phyloP scores from a whole-genome alignment of 2,113 vertebrate genomes.

The Procapra przewalskii region DNA sequence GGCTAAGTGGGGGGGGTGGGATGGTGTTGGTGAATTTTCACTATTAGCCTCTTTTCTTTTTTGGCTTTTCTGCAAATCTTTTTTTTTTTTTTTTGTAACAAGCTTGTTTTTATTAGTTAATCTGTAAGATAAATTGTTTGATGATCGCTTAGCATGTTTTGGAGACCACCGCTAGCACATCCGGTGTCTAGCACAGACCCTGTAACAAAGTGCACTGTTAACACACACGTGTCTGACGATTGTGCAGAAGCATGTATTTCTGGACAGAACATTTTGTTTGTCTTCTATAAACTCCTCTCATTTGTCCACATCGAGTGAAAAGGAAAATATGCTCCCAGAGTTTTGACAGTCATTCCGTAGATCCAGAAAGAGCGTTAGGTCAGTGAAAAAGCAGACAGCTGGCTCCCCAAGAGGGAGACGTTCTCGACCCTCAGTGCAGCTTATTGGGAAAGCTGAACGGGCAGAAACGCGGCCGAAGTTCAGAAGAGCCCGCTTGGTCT shows the following conservation, averaged over 20 bases:
- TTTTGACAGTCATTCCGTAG: constrained; percentile 3
- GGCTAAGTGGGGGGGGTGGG: no score
- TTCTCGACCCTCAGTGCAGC: not conserved
- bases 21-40: not conserved
- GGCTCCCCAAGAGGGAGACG: not conserved
- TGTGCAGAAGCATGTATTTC: not conserved
- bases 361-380: not conserved
- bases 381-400: constrained; percentile 28
- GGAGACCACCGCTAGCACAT: not conserved
- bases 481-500: not conserved
- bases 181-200: not conserved
- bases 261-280: not conserved
- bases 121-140: not conserved
- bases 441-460: constrained; percentile 51
- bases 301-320: not conserved
- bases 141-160: not conserved
- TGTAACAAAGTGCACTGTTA: not conserved
- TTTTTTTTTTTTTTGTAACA: not conserved
- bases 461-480: constrained; percentile 12
- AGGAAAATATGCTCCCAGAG: not conserved
- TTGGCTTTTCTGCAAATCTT: not conserved
- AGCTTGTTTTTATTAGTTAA: not conserved
- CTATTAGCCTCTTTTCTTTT: not conserved
- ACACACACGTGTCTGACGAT: not conserved
- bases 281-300: not conserved